Evolutionary conservation across 2,888 invertebrate species (phyloP), one percentile per base, ranked within the genome.

Genomic region (Acronicta leporina): DNA sequence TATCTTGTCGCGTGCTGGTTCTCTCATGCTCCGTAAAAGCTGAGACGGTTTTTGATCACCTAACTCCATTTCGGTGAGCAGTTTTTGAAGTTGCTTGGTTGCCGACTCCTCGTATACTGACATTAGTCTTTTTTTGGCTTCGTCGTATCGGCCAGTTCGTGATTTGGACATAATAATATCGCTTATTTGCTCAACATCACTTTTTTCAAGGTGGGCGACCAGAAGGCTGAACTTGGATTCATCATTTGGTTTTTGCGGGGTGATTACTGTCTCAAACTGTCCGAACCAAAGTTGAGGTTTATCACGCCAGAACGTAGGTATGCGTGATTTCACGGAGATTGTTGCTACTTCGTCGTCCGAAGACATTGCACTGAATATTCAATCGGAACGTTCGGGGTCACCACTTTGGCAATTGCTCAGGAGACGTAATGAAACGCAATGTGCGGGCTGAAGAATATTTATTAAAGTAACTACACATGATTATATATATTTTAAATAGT

Each of bases 181-280:
- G 10, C 30, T 30, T 11, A 54, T 55, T 33, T 55, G 33, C 11
- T 55, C 55, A n/a, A 43, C 42, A 7, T 55, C 42, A 8, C 0
- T 38, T 42, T 54, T 47, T 13, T 54, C 41, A 1, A 46, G 25
- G 13, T 52, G 25, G 14, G 44, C 52, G 11, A 52, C 52, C 33
- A 52, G n/a, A n/a, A 46, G 7, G 15, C 55, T 47, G 47, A 54
- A 42, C 30, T 54, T 54, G 0, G 54, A 2, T 11, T 54, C 54
- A 0, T 47, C 47, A n/a, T 7, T 47, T 15, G 46, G 41, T 20
- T 54, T 54, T 20, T 46, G 54, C 11, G 45, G 40, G 27, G 13
- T 54, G 13, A 46, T 40, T 10, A 54, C 46, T 2, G 53, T 38
- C 27, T 60, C 53, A 13, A 49, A 25, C 11, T 41, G 25, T 9